Evolutionary conservation across 2,797 vertebrate species (phyloP).

Genomic region (Coilia nasus): DNA sequence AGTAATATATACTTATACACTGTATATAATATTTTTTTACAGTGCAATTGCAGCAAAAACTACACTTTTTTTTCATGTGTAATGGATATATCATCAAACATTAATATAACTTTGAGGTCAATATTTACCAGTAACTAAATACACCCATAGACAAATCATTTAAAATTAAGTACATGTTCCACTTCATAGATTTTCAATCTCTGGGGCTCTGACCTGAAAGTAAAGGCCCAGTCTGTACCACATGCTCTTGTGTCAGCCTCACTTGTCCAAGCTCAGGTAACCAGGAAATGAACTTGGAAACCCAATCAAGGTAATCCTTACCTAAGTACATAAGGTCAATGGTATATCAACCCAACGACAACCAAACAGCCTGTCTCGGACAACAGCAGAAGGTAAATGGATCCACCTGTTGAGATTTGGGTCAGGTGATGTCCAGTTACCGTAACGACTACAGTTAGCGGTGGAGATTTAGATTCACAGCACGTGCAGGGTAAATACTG

Average conservation of each 20-base stretch:
- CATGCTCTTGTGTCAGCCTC: background rate
- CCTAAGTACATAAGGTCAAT: background rate
- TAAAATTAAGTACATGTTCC: background rate
- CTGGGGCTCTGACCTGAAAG: background rate
- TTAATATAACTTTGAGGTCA: background rate
- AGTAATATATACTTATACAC: no score
- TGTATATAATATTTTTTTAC: background rate
- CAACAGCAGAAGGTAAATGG: background rate
- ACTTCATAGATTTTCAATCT: background rate
- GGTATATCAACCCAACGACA: background rate
- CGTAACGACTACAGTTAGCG: background rate
- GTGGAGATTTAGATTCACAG: background rate
- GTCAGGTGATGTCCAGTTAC: background rate
- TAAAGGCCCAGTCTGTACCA: background rate
- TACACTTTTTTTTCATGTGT: background rate
- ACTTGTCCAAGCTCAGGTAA: constrained; percentile 36
- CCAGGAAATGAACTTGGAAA: constrained; percentile 20
- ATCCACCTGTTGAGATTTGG: background rate
- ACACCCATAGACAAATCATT: background rate
- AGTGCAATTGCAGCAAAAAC: background rate
- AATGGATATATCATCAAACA: background rate
- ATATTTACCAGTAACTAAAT: background rate
- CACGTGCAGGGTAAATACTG: background rate
- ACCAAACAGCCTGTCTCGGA: background rate
- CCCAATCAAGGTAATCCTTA: constrained; percentile 1